Conservation (phyloP, 2,797 vertebrate genomes). For the Enteromius unitaeniatus region DNA sequence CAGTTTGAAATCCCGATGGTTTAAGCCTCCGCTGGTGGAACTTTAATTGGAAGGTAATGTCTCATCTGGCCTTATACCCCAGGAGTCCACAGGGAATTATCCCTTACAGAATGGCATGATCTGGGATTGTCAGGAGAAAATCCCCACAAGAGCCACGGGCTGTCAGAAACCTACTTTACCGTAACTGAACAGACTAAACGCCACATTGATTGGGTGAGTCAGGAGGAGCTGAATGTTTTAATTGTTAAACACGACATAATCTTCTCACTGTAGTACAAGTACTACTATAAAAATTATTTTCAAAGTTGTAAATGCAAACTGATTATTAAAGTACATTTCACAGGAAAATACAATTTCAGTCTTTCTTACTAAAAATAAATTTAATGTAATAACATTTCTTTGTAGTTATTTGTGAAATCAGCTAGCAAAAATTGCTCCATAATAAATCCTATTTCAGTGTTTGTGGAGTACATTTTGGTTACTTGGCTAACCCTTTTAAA, state of each 20-base stretch:
- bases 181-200: constrained; percentile 8
- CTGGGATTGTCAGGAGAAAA: constrained; percentile 43
- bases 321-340: not conserved
- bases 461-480: not conserved
- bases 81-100: constrained; percentile 42
- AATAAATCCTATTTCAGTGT: not conserved
- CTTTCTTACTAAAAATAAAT: not conserved
- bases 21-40: constrained; percentile 35
- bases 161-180: constrained; percentile 42
- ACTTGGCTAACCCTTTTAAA: not conserved
- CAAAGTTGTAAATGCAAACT: not conserved
- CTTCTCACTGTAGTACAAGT: not conserved
- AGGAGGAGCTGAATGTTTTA: constrained; percentile 9
- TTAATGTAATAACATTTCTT: not conserved
- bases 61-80: constrained; percentile 39
- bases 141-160: constrained; percentile 25
- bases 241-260: not conserved
- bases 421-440: not conserved
- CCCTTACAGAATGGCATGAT: constrained; percentile 32
- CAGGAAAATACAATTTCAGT: not conserved
- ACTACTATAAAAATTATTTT: not conserved
- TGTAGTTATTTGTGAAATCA: not conserved
- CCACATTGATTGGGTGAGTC: constrained; percentile 19
- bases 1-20: constrained; percentile 25
- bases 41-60: constrained; percentile 46